Evolutionary conservation across 2,113 vertebrate genomes (phyloP).

Genomic region (Ardeotis arabs): DNA sequence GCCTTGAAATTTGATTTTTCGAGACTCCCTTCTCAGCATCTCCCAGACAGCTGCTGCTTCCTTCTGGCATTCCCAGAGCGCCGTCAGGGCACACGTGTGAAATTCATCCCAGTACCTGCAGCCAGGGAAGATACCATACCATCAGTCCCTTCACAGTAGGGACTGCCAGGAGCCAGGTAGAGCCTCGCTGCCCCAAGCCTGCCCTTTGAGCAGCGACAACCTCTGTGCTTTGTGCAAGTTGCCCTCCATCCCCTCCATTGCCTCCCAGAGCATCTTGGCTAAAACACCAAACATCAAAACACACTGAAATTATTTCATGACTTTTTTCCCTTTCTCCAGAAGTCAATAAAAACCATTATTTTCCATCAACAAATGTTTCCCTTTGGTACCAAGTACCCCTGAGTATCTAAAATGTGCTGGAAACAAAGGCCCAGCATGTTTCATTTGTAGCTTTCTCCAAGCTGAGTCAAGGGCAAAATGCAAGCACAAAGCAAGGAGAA

Average conservation of each 20-base stretch:
- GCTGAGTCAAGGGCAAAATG: neutral
- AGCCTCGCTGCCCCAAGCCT: neutral
- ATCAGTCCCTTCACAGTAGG: neutral
- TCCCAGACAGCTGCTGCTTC: constrained; percentile 80
- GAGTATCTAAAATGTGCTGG: neutral
- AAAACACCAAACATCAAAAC: neutral
- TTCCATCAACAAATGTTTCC: constrained; percentile 7
- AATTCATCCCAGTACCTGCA: constrained; percentile 82
- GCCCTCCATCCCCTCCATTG: neutral
- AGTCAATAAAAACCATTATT: constrained; percentile 37
- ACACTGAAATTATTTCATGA: neutral
- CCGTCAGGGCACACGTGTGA: constrained; percentile 73
- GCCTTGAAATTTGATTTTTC: constrained; percentile 79
- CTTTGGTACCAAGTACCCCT: neutral
- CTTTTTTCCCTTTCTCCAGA: neutral
- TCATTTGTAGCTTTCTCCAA: neutral
- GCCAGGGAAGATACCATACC: constrained; percentile 1
- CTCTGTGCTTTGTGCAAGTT: neutral
- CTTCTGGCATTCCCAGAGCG: constrained; percentile 75
- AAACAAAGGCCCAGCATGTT: neutral
- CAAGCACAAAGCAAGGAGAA: neutral
- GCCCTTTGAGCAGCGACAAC: neutral
- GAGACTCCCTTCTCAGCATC: constrained; percentile 76
- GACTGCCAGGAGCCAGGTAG: neutral
- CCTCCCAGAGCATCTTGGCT: neutral